Base-by-base conservation (phyloP, 2,113 vertebrate genomes). In the Paedocypris sp. region DNA sequence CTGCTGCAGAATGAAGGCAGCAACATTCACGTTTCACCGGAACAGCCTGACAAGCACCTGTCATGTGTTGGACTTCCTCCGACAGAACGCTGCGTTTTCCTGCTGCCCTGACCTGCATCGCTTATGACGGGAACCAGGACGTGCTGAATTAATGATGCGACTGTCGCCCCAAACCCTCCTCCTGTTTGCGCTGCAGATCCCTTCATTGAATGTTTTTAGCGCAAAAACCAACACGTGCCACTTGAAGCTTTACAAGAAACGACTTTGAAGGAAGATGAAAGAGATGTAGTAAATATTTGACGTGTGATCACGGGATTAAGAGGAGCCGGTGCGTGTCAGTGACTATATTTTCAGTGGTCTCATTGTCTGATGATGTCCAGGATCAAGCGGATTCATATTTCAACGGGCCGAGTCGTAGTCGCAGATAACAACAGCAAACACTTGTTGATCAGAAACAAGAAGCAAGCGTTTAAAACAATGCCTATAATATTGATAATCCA, bases 31-130 rank as follows among this genome's bases (percentile, higher is more conserved):
- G 4, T 52, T 52, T 41, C 35, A 41, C 41, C 29, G 16, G 29
- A 41, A 10, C 52, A 41, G 19, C 35, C 52, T 56, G 23, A 56
- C 52, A 56, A 41, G 19, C 52, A 56, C 35, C 52, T 41, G 52
- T 26, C 35, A 41, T 56, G 35, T 56, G 36, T 25, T 18, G 25
- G 13, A 11, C 52, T 41, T 56, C 35, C 15, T 41, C 23, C 41
- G 23, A 56, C 52, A 29, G 52, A 56, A 15, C 19, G 26, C 13
- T 38, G 36, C 32, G 22, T 57, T 43, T 57, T 57, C 7, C 53
- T 43, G 38, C 25, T 43, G 38, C 16, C 26, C 26, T 57, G 53
- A 43, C 53, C 53, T 5, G 12, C 11, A n/a, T 43, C 18, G 16
- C 25, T 26, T 57, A 39, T 43, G 25, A 57, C 39, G 32, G 25